Base-by-base conservation (phyloP, 23 tunicate genomes). In the Trididemnum miniatum region DNA sequence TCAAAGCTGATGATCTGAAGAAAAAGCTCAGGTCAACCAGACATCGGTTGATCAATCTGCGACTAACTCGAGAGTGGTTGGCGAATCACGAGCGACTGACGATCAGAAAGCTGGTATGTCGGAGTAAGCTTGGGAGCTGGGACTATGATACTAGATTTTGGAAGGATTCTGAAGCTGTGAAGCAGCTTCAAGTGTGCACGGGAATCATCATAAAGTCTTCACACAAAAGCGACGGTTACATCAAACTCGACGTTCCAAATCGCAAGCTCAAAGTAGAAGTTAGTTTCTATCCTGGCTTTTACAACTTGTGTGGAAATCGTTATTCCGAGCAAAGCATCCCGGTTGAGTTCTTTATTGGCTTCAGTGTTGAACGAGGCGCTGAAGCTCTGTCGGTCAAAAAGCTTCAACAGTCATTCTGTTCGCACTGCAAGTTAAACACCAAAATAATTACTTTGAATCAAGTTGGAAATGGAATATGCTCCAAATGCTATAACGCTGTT, bases 331-430 rank as follows among this genome's bases (percentile, higher is more conserved):
- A 88, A 65, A 67, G 52, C 1, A 32, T 1, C 24, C 66, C 87
- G 35, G 93, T 88, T 1, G 93, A 88, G 72, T 88, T 88, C 67
- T 82, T 35, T 57, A 36, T 88, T 34, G 87, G 80, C 0, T 83
- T 88, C 2, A 88, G 83, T 36, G 54, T 82, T n/a, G 35, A 76
- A 33, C 76, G 71, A 34, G 86, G 86, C 25, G 86, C 78, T 29
- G 79, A 71, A 54, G 86, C 86, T 0, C 27, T 36, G 1, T 71
- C 79, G 5, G 38, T 82, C 2, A 31, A 52, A 33, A 1, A 0
- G 49, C 64, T 82, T 71, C 29, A 50, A 71, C 50, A 71, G 25
- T 0, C 33, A 1, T 4, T 34, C 22, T 82, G 86, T 67, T 20
- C 27, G 7, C 22, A 31, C 4, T 77, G 82, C 31, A 9, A 27